Evolutionary conservation across 1,140 invertebrate genomes (phyloP), one percentile per base, ranked within the genome.

Genomic region (Drosophila yakuba): DNA sequence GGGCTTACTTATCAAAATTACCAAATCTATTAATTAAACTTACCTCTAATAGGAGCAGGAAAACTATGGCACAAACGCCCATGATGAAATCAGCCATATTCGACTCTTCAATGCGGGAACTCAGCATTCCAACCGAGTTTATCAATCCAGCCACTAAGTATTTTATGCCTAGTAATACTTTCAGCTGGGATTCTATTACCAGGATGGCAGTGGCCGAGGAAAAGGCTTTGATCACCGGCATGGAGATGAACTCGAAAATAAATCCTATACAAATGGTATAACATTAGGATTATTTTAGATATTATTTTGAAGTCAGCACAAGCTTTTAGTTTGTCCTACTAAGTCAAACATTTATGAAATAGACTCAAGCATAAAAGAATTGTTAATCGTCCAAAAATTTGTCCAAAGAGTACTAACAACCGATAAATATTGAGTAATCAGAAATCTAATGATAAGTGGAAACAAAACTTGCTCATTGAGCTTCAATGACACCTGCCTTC

Each of bases 161-260:
- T 74, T 95, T 95, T 5, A 98, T 93, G 10, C 97, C 97, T 14
- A 98, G 91, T 2, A 98, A 93, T 17, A 96, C 95, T 91, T 97
- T 99, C 1, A 99, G 91, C 93, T 99, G 98, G 0, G 97, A 97
- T 14, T 96, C 95, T 4, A 97, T 97, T 41, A 99, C 98, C 41
- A 98, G 97, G 12, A 99, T 95, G 17, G 98, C 98, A 1, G 98
- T 98, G 11, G 98, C 97, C 35, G 97, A 98, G 0, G 97, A 98
- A 91, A 98, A 99, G 0, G 97, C 97, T 50, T 97, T 97, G 2
- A 98, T 98, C 11, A 99, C 98, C 2, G 98, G 97, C 75, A 97
- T 95, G 0, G 98, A 98, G 80, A 99, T 98, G 92, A 98, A 99
- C 92, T 98, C 97, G 58, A 99, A 96, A 4, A 99, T 93, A 67